phyloP scores from a whole-genome alignment of 2,113 vertebrate species.

The Calypte anna region DNA sequence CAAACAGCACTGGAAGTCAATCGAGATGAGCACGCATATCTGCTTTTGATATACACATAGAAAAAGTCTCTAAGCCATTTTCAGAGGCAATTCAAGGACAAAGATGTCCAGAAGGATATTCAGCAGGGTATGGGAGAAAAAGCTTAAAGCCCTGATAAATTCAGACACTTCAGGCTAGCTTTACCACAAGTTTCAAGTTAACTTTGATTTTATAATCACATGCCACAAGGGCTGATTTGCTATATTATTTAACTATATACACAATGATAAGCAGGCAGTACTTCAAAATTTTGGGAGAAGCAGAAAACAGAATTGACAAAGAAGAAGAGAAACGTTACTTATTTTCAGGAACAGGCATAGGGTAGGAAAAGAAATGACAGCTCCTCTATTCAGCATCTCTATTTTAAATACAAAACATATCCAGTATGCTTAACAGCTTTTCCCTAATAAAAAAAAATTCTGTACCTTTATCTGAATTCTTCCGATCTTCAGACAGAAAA shows the following conservation, averaged over 20 bases:
- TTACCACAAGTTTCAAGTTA: not conserved
- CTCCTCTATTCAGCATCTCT: not conserved
- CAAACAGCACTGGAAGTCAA: fast-evolving
- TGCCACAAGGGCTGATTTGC: not conserved
- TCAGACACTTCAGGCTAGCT: not conserved
- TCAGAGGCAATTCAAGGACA: not conserved
- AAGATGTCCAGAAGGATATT: not conserved
- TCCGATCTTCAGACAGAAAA: not conserved
- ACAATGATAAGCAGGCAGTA: not conserved
- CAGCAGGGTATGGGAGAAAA: not conserved
- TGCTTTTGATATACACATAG: not conserved
- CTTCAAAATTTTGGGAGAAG: not conserved
- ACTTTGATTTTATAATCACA: not conserved
- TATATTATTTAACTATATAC: not conserved
- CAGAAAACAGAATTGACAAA: not conserved
- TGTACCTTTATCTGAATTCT: not conserved
- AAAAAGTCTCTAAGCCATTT: not conserved
- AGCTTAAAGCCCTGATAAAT: not conserved
- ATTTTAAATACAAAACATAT: not conserved
- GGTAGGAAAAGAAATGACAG: not conserved
- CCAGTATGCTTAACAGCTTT: not conserved
- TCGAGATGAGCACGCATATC: not conserved
- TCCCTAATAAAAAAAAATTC: not conserved
- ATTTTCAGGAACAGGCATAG: not conserved
- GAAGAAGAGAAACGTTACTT: not conserved